phyloP scores from a whole-genome alignment of 1,140 invertebrate genomes.

The Lepidostoma basale region DNA sequence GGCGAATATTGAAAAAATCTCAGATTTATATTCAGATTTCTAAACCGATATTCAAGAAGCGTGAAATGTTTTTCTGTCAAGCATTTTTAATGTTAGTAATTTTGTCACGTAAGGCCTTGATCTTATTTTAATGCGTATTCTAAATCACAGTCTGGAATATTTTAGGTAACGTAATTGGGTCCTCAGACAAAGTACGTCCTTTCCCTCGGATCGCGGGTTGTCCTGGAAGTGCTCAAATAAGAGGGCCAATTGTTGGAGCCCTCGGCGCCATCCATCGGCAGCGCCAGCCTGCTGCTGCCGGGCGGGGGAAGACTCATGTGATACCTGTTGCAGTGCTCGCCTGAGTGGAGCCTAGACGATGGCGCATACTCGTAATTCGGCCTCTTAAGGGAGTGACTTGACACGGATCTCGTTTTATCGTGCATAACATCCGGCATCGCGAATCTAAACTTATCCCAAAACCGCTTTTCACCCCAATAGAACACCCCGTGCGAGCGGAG shows the following conservation, averaged over 20 bases:
- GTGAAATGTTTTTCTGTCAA: no score
- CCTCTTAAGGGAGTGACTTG: slow-evolving; percentile 30
- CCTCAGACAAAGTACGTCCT: slow-evolving; percentile 42
- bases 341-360: slow-evolving; percentile 6
- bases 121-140: slow-evolving; percentile 34
- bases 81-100: no score
- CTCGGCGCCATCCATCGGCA: not conserved
- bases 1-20: no score
- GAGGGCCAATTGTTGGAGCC: slow-evolving; percentile 12
- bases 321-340: slow-evolving; percentile 19
- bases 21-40: no score
- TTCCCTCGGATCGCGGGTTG: slow-evolving; percentile 18
- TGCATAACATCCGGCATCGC: slow-evolving; percentile 70
- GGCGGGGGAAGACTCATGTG: slow-evolving; percentile 27
- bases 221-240: slow-evolving; percentile 29
- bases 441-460: slow-evolving; percentile 81
- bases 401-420: slow-evolving; percentile 16
- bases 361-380: slow-evolving; percentile 31
- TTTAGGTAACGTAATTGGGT: not conserved
- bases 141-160: slow-evolving; percentile 41
- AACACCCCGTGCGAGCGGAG: slow-evolving; percentile 72
- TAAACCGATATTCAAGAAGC: no score
- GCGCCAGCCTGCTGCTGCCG: not conserved
- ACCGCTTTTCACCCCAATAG: slow-evolving; percentile 76
- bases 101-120: slow-evolving; percentile 40